Percentiles rank a stretch among this genome's conserved stretches.
Conservation (phyloP, 2,888 invertebrate genomes). For the Plagiodera versicolora region DNA sequence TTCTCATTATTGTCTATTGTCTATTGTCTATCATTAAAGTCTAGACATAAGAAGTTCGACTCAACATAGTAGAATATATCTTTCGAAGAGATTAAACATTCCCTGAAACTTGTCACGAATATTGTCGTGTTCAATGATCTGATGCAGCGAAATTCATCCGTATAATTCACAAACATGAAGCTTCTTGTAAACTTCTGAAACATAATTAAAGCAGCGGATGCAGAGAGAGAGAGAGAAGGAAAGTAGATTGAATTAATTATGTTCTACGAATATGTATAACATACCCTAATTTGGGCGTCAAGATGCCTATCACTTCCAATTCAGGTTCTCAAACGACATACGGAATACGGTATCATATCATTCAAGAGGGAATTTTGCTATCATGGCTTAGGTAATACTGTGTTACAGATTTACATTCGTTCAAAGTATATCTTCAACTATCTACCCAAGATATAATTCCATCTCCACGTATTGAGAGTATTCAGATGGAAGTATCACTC, state of each 20-base stretch:
- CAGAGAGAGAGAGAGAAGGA: background rate
- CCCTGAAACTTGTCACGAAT: background rate
- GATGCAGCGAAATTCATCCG: background rate
- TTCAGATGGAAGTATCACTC: too few relatives aligned
- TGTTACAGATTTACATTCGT: background rate
- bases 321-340: background rate
- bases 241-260: background rate
- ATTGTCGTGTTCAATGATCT: background rate
- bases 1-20: too few relatives aligned
- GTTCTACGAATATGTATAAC: background rate
- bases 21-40: too few relatives aligned
- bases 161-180: background rate
- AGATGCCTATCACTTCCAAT: slow-evolving; percentile 1
- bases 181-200: background rate
- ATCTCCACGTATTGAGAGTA: too few relatives aligned
- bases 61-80: too few relatives aligned
- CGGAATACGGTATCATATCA: background rate
- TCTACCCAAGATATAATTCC: too few relatives aligned
- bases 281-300: background rate
- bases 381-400: background rate
- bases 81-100: background rate
- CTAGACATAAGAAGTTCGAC: too few relatives aligned
- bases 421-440: background rate
- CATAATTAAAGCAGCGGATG: background rate
- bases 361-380: background rate